A percentile compares a stretch with the other conserved stretches of the same genome.
Conservation (phyloP, 2,888 invertebrate species). For the Aradus depressus region DNA sequence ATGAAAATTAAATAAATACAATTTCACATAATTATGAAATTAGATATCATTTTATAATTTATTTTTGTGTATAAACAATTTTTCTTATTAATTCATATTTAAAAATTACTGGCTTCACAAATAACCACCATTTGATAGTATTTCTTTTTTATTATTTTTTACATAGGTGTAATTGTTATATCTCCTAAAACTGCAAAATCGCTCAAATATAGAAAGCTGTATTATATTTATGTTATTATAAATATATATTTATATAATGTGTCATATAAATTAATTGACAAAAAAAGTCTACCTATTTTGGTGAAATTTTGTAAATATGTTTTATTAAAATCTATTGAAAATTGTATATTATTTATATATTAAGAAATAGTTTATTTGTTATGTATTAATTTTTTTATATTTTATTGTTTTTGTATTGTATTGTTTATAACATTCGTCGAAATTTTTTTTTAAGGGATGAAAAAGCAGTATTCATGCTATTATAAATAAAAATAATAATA, state of each 20-base stretch:
- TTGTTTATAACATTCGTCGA: neutral
- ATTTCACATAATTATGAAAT: too few relatives aligned
- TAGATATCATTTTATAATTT: too few relatives aligned
- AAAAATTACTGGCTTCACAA: too few relatives aligned
- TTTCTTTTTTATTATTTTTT: too few relatives aligned
- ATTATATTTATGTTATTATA: constrained; percentile 13
- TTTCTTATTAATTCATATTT: too few relatives aligned
- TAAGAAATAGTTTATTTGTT: constrained; percentile 3
- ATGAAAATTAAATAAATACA: too few relatives aligned
- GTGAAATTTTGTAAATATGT: too few relatives aligned
- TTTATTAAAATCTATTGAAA: constrained; percentile 1
- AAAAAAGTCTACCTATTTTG: constrained; percentile 12
- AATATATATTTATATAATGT: constrained; percentile 14
- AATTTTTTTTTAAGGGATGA: constrained; percentile 1
- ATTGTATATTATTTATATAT: constrained; percentile 4
- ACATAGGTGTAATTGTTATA: too few relatives aligned
- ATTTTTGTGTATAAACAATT: too few relatives aligned
- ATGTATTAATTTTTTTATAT: constrained; percentile 1
- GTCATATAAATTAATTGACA: constrained; percentile 13
- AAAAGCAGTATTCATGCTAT: too few relatives aligned
- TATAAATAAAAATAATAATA: too few relatives aligned
- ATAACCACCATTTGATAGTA: too few relatives aligned
- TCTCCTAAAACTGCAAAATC: constrained; percentile 11
- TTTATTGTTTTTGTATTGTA: neutral
- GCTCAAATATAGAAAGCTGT: constrained; percentile 12